These are phyloP conservation scores for Hydropsyche tenuis DNA, from an alignment of 1,140 invertebrate species.

Conservation along the genomic window DNA sequence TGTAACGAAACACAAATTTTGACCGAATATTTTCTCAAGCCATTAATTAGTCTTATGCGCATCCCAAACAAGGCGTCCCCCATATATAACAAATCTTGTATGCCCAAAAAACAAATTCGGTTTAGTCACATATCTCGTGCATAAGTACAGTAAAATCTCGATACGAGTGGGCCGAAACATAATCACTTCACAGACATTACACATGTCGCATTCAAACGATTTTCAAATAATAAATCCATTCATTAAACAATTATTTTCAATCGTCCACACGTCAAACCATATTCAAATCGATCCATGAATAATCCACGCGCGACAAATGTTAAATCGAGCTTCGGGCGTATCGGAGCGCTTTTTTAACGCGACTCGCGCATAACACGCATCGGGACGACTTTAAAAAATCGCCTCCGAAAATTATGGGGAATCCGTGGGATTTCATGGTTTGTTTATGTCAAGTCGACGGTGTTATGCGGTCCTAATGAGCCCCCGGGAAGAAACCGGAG, in stretches of 20 bases:
- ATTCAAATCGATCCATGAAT: too few species aligned
- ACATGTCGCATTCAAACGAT: too few species aligned
- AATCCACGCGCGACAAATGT: too few species aligned
- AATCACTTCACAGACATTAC: too few species aligned
- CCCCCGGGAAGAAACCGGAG: conserved; percentile 17
- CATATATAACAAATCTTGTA: background rate
- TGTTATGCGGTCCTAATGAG: conserved; percentile 37
- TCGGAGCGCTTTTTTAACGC: background rate
- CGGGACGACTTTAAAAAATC: too few species aligned
- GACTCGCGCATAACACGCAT: background rate
- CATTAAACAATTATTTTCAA: too few species aligned
- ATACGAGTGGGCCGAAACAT: too few species aligned
- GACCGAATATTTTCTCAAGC: background rate
- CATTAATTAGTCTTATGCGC: conserved; percentile 3
- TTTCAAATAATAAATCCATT: too few species aligned
- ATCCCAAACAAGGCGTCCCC: background rate
- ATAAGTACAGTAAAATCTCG: background rate
- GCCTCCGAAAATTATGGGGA: conserved; percentile 32
- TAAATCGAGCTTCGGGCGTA: too few species aligned
- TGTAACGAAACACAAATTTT: too few species aligned
- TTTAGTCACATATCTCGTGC: background rate
- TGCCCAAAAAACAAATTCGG: conserved; percentile 14
- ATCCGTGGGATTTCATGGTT: conserved; percentile 41
- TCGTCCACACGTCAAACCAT: too few species aligned
- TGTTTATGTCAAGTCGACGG: conserved; percentile 35